phyloP scores from a whole-genome alignment of 2,113 vertebrate species.

The Bubo bubo region DNA sequence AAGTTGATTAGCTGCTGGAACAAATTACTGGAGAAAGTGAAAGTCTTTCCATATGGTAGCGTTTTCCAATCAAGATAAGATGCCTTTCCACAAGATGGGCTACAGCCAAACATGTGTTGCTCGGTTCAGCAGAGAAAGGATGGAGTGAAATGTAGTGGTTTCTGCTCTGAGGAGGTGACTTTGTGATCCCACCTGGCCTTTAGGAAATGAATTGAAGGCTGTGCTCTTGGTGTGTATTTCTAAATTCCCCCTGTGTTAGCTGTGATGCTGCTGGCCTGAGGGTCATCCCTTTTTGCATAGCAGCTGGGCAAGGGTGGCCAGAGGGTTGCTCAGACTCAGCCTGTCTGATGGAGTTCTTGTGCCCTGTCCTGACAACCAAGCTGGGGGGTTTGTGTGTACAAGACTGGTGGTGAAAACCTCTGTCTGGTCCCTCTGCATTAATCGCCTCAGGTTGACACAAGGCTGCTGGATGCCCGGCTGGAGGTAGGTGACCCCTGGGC shows the following conservation, averaged over 20 bases:
- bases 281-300: neutral
- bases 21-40: neutral
- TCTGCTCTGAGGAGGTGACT: neutral
- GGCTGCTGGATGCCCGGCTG: neutral
- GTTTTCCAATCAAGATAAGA: neutral
- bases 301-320: neutral
- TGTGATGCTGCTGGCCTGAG: neutral
- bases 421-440: rapidly evolving
- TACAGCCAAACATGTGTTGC: neutral
- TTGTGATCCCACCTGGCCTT: neutral
- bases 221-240: neutral
- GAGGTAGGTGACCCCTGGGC: neutral
- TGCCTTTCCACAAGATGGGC: neutral
- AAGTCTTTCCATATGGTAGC: neutral
- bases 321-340: neutral
- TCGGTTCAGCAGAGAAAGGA: neutral
- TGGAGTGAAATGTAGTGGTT: neutral
- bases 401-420: neutral
- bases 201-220: neutral
- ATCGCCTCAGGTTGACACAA: rapidly evolving
- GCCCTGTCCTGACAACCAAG: neutral
- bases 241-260: neutral
- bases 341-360: neutral
- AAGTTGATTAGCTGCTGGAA: constrained; percentile 52
- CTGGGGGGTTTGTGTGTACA: neutral